These are phyloP conservation scores for Kryptolebias ocellatus DNA, from an alignment of 2,797 vertebrate species.

Conservation along the genomic window DNA sequence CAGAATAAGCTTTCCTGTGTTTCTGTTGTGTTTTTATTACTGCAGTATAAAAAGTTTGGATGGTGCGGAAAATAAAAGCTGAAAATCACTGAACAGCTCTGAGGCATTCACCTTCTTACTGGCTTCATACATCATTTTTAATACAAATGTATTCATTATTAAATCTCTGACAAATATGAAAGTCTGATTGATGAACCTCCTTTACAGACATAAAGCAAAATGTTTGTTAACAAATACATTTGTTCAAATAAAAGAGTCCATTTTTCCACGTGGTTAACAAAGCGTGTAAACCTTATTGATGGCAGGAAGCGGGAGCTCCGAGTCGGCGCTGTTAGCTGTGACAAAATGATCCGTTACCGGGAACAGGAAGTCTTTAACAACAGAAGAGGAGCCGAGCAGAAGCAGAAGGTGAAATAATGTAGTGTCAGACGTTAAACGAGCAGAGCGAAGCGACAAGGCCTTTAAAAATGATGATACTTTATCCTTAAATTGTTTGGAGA, in stretches of 20 bases:
- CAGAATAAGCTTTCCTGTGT: no score
- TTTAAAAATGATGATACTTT: conserved; percentile 74
- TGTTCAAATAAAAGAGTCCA: conserved; percentile 1
- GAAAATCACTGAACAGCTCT: no score
- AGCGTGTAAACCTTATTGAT: conserved; percentile 5
- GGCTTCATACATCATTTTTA: no score
- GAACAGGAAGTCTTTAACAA: conserved; percentile 47
- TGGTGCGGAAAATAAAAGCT: no score
- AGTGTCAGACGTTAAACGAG: conserved; percentile 63
- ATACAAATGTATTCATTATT: background rate
- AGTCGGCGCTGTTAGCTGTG: conserved; percentile 10
- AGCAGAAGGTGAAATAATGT: conserved; percentile 24
- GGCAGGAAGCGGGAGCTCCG: conserved; percentile 14
- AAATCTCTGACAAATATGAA: background rate
- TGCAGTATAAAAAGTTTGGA: background rate
- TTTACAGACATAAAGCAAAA: background rate
- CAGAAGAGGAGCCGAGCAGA: conserved; percentile 40
- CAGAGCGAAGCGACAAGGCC: conserved; percentile 24
- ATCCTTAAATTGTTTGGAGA: conserved; percentile 83
- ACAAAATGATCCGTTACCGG: conserved; percentile 17
- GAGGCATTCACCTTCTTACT: no score
- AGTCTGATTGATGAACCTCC: background rate
- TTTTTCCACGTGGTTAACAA: background rate
- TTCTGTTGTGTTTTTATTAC: no score
- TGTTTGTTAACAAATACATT: background rate